Evolutionary conservation across 1,140 invertebrate genomes (phyloP).

Genomic region (Drosophila pachea): DNA sequence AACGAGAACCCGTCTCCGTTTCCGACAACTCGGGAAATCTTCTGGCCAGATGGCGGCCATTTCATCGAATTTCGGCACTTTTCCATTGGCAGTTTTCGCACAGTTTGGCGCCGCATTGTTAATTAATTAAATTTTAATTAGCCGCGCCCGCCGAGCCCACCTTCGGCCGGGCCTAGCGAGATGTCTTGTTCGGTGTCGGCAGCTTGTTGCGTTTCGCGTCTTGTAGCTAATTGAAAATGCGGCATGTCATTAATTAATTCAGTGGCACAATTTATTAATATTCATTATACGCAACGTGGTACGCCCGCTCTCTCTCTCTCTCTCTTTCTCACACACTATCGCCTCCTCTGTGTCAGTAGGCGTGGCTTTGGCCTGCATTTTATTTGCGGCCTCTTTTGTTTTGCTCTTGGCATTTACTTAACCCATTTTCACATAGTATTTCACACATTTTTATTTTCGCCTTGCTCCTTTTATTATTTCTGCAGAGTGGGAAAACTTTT

Average conservation of each 20-base stretch:
- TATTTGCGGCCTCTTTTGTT: slow-evolving; percentile 35
- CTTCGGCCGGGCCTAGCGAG: slow-evolving; percentile 22
- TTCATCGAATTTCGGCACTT: slow-evolving; percentile 29
- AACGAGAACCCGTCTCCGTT: slow-evolving; percentile 30
- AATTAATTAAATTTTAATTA: slow-evolving; percentile 76
- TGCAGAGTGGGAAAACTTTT: slow-evolving; percentile 33
- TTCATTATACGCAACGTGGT: slow-evolving; percentile 67
- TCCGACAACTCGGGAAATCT: slow-evolving; percentile 17
- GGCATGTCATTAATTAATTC: slow-evolving; percentile 53
- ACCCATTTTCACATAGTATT: slow-evolving; percentile 45
- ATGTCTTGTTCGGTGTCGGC: slow-evolving; percentile 45
- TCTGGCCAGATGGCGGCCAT: slow-evolving; percentile 40
- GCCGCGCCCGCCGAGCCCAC: slow-evolving; percentile 2
- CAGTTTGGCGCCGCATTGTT: slow-evolving; percentile 48
- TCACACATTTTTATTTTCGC: slow-evolving; percentile 11
- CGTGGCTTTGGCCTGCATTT: slow-evolving; percentile 41
- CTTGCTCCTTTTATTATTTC: not conserved
- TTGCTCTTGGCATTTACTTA: slow-evolving; percentile 52
- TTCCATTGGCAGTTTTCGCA: slow-evolving; percentile 27
- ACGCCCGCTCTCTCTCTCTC: not conserved
- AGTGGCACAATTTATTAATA: slow-evolving; percentile 66
- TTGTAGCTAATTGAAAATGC: slow-evolving; percentile 57
- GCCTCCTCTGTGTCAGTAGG: not conserved
- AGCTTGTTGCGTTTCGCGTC: slow-evolving; percentile 32
- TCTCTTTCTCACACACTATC: not conserved